Conservation (phyloP, 2,888 invertebrate species). For the Ametastegia equiseti region DNA sequence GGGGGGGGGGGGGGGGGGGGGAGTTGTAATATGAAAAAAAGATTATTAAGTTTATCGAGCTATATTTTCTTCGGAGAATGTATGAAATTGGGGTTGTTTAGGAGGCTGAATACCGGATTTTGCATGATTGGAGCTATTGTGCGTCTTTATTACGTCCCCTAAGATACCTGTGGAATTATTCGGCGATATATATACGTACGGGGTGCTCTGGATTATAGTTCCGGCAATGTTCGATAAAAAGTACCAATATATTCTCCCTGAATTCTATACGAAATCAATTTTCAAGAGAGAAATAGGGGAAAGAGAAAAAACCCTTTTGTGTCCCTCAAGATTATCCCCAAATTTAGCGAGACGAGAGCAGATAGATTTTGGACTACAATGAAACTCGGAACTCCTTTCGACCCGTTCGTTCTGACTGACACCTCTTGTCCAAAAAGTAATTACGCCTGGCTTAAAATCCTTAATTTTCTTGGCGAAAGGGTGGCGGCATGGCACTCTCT, state of each 20-base stretch:
- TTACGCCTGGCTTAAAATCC: constrained; percentile 67
- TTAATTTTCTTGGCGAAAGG: constrained; percentile 62
- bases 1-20: neutral
- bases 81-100: constrained; percentile 48
- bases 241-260: neutral
- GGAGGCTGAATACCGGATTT: constrained; percentile 46
- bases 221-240: neutral
- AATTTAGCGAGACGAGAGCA: constrained; percentile 11
- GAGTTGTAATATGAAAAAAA: constrained; percentile 34
- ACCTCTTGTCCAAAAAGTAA: constrained; percentile 54
- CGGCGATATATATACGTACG: neutral
- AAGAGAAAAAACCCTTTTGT: neutral
- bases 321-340: neutral
- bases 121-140: constrained; percentile 49
- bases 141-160: constrained; percentile 30
- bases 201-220: neutral
- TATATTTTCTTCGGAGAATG: constrained; percentile 44
- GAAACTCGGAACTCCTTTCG: constrained; percentile 27
- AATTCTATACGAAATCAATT: neutral
- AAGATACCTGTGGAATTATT: constrained; percentile 37
- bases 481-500: constrained; percentile 16
- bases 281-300: neutral
- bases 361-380: constrained; percentile 21
- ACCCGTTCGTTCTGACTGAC: neutral
- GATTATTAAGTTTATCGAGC: constrained; percentile 49